A percentile compares a stretch with the other conserved stretches of the same genome.
phyloP scores from a whole-genome alignment of 1,140 invertebrate genomes.

The Brachionus plicatilis region DNA sequence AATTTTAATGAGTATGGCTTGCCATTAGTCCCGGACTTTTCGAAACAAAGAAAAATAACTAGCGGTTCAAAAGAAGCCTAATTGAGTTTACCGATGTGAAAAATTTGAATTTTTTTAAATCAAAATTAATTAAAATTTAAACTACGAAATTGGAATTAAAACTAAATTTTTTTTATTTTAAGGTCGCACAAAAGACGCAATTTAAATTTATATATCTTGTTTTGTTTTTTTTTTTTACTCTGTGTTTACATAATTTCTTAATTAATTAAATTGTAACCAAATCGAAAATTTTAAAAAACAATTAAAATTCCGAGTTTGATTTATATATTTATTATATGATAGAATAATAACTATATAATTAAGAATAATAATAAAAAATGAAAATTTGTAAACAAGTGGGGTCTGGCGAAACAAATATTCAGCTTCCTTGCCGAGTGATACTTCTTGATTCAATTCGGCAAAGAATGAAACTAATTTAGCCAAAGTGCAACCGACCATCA shows the following conservation, averaged over 20 bases:
- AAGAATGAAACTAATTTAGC: background rate
- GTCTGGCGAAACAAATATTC: background rate
- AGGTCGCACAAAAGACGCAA: background rate
- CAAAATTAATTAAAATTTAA: background rate
- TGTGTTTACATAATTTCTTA: background rate
- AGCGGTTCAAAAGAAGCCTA: background rate
- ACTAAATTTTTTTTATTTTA: background rate
- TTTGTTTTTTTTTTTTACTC: background rate
- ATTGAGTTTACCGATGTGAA: background rate
- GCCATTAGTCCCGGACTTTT: background rate
- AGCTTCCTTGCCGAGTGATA: background rate
- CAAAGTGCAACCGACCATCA: background rate
- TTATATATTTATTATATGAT: background rate
- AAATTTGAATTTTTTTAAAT: background rate
- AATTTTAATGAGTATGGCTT: background rate
- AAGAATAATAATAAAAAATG: background rate
- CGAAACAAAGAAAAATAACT: background rate
- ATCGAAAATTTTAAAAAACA: background rate
- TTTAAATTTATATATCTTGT: background rate
- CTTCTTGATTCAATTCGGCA: background rate
- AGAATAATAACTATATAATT: background rate
- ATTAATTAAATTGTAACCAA: background rate
- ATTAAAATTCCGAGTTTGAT: background rate
- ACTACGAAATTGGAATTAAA: background rate
- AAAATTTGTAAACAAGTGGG: background rate